These are phyloP conservation scores for Periparus ater DNA, from an alignment of 2,797 vertebrate genomes.

Conservation along the genomic window DNA sequence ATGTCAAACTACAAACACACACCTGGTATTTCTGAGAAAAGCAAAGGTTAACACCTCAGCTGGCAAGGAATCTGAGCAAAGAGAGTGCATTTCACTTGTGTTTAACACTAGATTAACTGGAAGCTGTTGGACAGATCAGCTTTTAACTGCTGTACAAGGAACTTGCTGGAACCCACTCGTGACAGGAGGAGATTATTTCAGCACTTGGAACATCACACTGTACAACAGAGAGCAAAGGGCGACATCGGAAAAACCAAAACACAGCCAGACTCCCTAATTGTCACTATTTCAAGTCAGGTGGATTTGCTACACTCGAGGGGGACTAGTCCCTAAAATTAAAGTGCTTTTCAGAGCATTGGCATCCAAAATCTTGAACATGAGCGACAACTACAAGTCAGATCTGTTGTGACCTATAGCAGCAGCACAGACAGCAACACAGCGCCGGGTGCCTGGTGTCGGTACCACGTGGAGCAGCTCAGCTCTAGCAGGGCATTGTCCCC, in stretches of 20 bases:
- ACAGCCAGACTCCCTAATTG: conserved; percentile 34
- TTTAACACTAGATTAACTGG: neutral
- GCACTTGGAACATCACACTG: conserved; percentile 33
- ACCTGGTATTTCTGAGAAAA: conserved; percentile 51
- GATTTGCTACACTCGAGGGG: conserved; percentile 55
- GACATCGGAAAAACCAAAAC: neutral
- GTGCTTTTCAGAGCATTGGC: conserved; percentile 68
- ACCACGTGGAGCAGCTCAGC: neutral
- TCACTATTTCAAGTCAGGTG: conserved; percentile 63
- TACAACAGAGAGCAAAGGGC: conserved; percentile 14
- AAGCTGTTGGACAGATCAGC: conserved; percentile 37
- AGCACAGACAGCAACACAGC: conserved; percentile 7
- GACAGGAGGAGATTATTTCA: conserved; percentile 24
- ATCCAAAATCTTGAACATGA: conserved; percentile 46
- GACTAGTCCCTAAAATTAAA: conserved; percentile 68
- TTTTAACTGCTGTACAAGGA: conserved; percentile 6
- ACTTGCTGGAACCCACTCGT: conserved; percentile 6
- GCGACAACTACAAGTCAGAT: conserved; percentile 58
- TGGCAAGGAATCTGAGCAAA: neutral
- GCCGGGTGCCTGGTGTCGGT: neutral
- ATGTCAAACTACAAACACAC: neutral
- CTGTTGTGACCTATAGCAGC: conserved; percentile 39
- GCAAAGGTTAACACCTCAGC: neutral
- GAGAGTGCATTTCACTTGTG: neutral
- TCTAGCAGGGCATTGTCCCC: conserved; percentile 33